Conservation (phyloP, 1,140 invertebrate genomes). For the Bombus sibiricus region DNA sequence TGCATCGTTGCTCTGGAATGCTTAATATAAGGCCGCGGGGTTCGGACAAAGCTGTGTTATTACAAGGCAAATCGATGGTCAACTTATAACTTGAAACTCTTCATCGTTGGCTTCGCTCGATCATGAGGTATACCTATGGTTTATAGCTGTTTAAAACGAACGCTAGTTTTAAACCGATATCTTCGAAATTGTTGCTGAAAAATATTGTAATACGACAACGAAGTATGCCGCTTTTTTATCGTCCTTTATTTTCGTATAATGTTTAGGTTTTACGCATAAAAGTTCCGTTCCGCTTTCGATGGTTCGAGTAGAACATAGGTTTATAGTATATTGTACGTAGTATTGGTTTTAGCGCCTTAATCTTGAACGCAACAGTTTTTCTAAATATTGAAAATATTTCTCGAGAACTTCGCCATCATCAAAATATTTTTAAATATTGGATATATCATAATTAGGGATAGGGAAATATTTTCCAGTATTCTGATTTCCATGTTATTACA, state of each 20-base stretch:
- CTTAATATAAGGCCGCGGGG: conserved; percentile 77
- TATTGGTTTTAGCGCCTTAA: background rate
- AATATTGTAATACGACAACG: background rate
- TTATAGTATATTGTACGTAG: background rate
- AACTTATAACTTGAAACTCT: conserved; percentile 72
- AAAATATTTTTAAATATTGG: background rate
- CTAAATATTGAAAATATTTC: no score
- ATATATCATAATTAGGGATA: no score
- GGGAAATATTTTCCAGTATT: background rate
- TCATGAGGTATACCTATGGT: conserved; percentile 50
- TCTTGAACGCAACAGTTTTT: background rate
- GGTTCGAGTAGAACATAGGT: background rate
- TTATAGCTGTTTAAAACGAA: background rate
- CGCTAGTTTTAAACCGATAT: background rate
- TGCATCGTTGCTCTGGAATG: conserved; percentile 78
- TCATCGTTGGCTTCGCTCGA: conserved; percentile 57
- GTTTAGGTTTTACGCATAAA: background rate
- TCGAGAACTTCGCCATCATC: background rate
- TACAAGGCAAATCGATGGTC: conserved; percentile 74
- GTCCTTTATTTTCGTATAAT: background rate
- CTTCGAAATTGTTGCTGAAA: conserved; percentile 12
- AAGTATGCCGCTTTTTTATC: background rate
- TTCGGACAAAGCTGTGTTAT: conserved; percentile 75
- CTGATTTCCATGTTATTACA: background rate
- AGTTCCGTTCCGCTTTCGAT: background rate